A percentile compares a stretch with the other conserved stretches of the same genome.
These are phyloP conservation scores for Tetragonula carbonaria DNA, from an alignment of 2,888 invertebrate species.

Conservation along the genomic window DNA sequence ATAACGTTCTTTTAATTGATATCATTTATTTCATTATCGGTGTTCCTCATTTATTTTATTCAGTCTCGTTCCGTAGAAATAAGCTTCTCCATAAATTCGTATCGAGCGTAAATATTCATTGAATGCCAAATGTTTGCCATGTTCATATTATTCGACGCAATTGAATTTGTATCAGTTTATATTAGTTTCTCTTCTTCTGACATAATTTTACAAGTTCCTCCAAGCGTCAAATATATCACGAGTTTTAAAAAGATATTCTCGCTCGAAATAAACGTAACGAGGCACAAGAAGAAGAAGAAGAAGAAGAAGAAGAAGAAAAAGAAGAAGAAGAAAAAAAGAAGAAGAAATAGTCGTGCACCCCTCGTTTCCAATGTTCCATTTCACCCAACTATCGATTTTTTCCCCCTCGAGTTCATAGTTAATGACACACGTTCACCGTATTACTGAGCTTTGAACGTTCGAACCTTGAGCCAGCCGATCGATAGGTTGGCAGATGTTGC, in stretches of 20 bases:
- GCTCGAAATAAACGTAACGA: background rate
- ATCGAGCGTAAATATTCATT: too few relatives aligned
- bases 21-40: too few relatives aligned
- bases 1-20: too few relatives aligned
- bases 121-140: too few relatives aligned
- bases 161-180: background rate
- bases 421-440: background rate
- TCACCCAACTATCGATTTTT: background rate
- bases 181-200: background rate
- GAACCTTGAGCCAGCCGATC: slow-evolving; percentile 12
- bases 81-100: too few relatives aligned
- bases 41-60: too few relatives aligned
- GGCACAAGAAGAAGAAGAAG: background rate
- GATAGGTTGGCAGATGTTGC: slow-evolving; percentile 18
- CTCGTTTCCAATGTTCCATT: background rate
- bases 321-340: background rate
- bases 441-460: background rate
- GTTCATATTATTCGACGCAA: too few relatives aligned
- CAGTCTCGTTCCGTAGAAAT: too few relatives aligned
- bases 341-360: background rate
- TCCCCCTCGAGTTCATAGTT: background rate
- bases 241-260: background rate
- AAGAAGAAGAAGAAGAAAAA: too few relatives aligned
- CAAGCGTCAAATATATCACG: background rate
- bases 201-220: background rate